A percentile compares a stretch with the other conserved stretches of the same genome.
Evolutionary conservation across 2,888 invertebrate genomes (phyloP).

Genomic region (Leptogaster cylindrica): DNA sequence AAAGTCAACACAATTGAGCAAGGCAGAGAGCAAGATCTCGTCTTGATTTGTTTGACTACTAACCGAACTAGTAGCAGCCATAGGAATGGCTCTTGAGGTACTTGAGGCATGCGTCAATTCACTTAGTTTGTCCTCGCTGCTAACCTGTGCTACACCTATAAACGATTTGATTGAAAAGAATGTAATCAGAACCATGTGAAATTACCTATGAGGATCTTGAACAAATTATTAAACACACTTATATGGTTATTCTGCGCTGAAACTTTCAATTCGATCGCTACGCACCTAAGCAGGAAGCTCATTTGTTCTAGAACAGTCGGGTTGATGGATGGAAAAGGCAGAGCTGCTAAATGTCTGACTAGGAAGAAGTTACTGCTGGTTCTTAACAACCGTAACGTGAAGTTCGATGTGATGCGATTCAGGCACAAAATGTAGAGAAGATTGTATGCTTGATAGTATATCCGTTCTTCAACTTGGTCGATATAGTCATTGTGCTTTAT

Average conservation of each 20-base stretch:
- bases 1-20: constrained; percentile 67
- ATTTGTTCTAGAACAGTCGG: constrained; percentile 66
- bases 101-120: constrained; percentile 53
- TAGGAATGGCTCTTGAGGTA: too few species aligned
- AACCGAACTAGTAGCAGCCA: neutral
- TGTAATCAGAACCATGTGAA: constrained; percentile 43
- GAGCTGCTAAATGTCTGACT: constrained; percentile 72
- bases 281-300: constrained; percentile 77
- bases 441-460: constrained; percentile 78
- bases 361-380: constrained; percentile 80
- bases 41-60: constrained; percentile 49
- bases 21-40: constrained; percentile 63
- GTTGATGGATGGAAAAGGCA: constrained; percentile 63
- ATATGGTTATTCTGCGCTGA: constrained; percentile 70
- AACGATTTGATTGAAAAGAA: constrained; percentile 46
- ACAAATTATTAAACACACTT: constrained; percentile 64
- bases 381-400: constrained; percentile 66
- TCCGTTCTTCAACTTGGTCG: constrained; percentile 56
- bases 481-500: constrained; percentile 49
- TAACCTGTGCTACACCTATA: constrained; percentile 51
- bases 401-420: constrained; percentile 77
- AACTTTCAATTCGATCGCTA: constrained; percentile 77
- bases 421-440: constrained; percentile 79
- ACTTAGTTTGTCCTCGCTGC: constrained; percentile 54
- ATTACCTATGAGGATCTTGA: constrained; percentile 56